Conservation (phyloP, 2,113 vertebrate genomes). For the Prionailurus viverrinus region DNA sequence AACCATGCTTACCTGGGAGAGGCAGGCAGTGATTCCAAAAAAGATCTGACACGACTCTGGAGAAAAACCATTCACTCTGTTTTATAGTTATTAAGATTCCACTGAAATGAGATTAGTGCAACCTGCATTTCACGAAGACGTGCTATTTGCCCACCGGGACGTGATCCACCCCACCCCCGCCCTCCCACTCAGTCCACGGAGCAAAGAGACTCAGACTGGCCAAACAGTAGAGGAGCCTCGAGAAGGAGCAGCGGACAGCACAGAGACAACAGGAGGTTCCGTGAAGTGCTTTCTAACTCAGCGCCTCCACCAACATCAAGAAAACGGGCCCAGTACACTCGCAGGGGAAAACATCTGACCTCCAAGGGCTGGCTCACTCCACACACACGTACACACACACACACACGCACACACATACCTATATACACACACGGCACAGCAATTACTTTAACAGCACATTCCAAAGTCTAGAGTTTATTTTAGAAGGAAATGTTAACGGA, state of each 20-base stretch:
- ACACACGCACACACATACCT: too few relatives aligned
- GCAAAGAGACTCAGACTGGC: neutral
- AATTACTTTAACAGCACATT: neutral
- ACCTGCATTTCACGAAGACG: neutral
- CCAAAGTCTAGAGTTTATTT: neutral
- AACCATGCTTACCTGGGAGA: conserved; percentile 92
- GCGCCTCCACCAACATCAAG: neutral
- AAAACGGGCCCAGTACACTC: neutral
- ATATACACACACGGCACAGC: rapidly evolving
- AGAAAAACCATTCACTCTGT: conserved; percentile 97
- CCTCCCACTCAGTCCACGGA: neutral
- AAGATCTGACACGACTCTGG: conserved; percentile 97
- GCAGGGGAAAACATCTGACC: neutral
- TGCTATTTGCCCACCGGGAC: rapidly evolving
- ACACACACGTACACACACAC: too few relatives aligned
- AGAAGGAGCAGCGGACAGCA: rapidly evolving
- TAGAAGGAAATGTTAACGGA: neutral
- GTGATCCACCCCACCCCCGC: neutral
- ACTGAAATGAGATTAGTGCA: conserved; percentile 49
- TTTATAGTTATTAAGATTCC: conserved; percentile 87
- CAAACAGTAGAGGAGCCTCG: neutral
- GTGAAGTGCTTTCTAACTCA: neutral
- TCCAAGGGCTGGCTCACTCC: neutral
- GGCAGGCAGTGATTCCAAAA: conserved; percentile 96
- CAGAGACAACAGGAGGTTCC: neutral